Evolutionary conservation across 2,888 invertebrate species (phyloP), one percentile per base, ranked within the genome.

Genomic region (Agrotis ipsilon): DNA sequence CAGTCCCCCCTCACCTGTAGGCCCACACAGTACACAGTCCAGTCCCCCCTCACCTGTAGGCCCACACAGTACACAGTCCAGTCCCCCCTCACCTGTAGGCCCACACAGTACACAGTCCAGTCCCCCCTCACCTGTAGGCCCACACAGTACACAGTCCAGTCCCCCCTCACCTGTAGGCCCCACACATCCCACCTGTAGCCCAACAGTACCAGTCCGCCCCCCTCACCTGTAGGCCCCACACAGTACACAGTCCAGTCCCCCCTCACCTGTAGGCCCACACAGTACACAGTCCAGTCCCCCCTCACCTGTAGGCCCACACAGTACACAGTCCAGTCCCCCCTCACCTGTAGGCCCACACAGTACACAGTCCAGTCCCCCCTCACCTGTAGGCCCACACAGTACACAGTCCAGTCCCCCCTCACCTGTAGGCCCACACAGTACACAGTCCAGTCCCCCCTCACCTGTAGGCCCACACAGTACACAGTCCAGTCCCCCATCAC

Each of bases 381-480:
- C 9, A 99, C 96, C 99, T 98, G 93, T 99, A 99, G 0, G 95
- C 97, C 99, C 99, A 99, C 72, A 98, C 97, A n/a, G n/a, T n/a
- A n/a, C 24, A 24, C 24, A 3, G 27, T 27, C 3, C 27, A 27
- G 27, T 27, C n/a, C n/a, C 18, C 11, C 27, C 49, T 61, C 9
- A 99, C 96, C 99, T 98, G 93, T 99, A 99, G 0, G 95, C 97
- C 99, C 99, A 99, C 71, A 98, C 97, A n/a, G 79, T n/a, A n/a
- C n/a, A n/a, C n/a, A n/a, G n/a, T n/a, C n/a, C 24, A 27, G 27
- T 27, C 27, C 5, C 27, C 27, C 27, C 27, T 27, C 27, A 27
- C 27, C 27, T 27, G 27, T 27, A 27, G 27, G 27, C 27, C 27
- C 27, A 27, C 27, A 27, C 27, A 5, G 24, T 24, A 24, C 24